A percentile compares a stretch with the other conserved stretches of the same genome.
Evolutionary conservation across 2,113 vertebrate species (phyloP).

Genomic region (Cervus canadensis): DNA sequence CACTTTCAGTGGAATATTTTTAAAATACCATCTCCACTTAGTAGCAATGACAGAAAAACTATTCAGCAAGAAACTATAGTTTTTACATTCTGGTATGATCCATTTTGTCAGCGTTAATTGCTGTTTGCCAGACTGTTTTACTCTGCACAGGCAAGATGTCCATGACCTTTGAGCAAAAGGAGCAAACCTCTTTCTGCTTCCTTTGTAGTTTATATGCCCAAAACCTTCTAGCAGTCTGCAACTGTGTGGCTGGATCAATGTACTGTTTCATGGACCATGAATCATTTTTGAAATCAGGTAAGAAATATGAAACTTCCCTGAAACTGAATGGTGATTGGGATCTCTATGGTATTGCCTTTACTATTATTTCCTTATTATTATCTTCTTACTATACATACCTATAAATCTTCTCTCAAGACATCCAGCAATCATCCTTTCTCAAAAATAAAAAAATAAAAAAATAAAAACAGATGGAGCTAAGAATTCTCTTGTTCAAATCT

Average conservation of each 20-base stretch:
- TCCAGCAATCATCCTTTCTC: neutral
- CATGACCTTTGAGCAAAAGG: neutral
- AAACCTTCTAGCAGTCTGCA: neutral
- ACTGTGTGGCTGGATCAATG: neutral
- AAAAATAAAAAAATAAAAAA: neutral
- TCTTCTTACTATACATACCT: neutral
- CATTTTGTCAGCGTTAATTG: neutral
- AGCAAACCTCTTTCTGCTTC: neutral
- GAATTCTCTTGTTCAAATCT: neutral
- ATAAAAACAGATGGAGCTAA: neutral
- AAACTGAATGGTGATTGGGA: neutral
- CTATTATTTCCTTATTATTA: neutral
- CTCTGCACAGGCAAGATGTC: neutral
- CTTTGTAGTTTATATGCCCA: neutral
- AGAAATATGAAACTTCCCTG: neutral
- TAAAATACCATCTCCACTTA: neutral
- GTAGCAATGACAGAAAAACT: neutral
- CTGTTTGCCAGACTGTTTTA: neutral
- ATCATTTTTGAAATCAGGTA: neutral
- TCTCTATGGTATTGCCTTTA: neutral
- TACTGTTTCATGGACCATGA: neutral
- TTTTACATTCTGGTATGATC: neutral
- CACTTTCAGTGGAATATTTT: neutral
- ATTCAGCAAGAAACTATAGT: neutral
- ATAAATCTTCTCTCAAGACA: neutral